Evolutionary conservation across 2,113 vertebrate genomes (phyloP).

Genomic region (Peucedramus taeniatus): DNA sequence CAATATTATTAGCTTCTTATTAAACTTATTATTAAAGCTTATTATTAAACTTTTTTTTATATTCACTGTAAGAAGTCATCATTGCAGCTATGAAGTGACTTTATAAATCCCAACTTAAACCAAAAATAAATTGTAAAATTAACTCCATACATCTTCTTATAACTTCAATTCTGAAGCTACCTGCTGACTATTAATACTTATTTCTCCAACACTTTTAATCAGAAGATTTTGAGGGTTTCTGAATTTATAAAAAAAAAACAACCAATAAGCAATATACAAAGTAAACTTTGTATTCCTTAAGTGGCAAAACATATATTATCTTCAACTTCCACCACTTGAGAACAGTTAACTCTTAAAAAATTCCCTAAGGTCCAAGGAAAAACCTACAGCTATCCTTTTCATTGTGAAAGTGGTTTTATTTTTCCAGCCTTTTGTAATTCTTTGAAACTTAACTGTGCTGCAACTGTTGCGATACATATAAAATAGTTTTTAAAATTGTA

Average conservation of each 20-base stretch:
- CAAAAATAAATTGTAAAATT: not conserved
- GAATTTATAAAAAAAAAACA: not conserved
- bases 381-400: not conserved
- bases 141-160: not conserved
- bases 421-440: not conserved
- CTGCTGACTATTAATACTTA: not conserved
- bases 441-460: not conserved
- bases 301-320: not conserved
- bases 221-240: not conserved
- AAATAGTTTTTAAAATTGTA: not conserved
- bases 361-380: not conserved
- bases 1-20: not conserved
- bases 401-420: not conserved
- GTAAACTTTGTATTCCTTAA: not conserved
- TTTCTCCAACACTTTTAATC: not conserved
- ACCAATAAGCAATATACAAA: not conserved
- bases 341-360: not conserved
- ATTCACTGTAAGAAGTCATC: not conserved
- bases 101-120: not conserved
- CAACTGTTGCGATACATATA: not conserved
- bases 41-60: not conserved
- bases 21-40: not conserved
- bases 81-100: not conserved
- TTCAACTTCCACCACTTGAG: not conserved
- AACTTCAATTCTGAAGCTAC: not conserved